Evolutionary conservation across 2,888 invertebrate genomes (phyloP), one percentile per base, ranked within the genome.

Genomic region (Stenoptilia bipunctidactyla): DNA sequence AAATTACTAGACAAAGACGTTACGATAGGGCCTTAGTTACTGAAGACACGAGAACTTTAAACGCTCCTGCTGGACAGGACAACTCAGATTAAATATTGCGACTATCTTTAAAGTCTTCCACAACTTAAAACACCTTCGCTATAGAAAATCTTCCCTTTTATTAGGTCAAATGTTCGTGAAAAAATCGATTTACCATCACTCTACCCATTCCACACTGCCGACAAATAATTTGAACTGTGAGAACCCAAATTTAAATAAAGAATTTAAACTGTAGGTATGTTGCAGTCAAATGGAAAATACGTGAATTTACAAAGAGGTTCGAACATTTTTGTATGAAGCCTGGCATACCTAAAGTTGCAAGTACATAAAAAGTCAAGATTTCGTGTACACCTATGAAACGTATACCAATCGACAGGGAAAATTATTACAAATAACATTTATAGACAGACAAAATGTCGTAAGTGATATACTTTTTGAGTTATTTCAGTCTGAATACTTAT

Each of bases 41-140:
- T 56, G 83, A 84, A 45, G 80, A 82, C 37, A 74, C 71, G 8
- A 79, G 77, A 50, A 82, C 68, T 47, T 64, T 84, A 44, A 82
- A 73, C 48, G 56, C 68, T 44, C 64, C 73, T 13, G 60, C 61
- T n/a, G 75, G 70, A 38, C 71, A 77, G 36, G 84, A 85, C 45
- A 75, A 71, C 50, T 85, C 85, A 3, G 85, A 85, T 60, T 85
- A 53, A 68, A 43, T 41, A 42, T 8, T n/a, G n/a, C n/a, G n/a
- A n/a, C n/a, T n/a, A n/a, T n/a, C n/a, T n/a, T n/a, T n/a, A n/a
- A 2, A n/a, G 30, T 30, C 30, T 30, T 30, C 30, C 30, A 6
- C 20, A 20, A n/a, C 30, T 4, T 3, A 30, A n/a, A 30, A 9
- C 3, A n/a, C 2, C 2, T 30, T 8, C 30, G 9, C 30, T 3